Percentiles rank a stretch among this genome's conserved stretches.
These are phyloP conservation scores for Ectropis crepuscularia DNA, from an alignment of 2,888 invertebrate genomes.

Conservation along the genomic window DNA sequence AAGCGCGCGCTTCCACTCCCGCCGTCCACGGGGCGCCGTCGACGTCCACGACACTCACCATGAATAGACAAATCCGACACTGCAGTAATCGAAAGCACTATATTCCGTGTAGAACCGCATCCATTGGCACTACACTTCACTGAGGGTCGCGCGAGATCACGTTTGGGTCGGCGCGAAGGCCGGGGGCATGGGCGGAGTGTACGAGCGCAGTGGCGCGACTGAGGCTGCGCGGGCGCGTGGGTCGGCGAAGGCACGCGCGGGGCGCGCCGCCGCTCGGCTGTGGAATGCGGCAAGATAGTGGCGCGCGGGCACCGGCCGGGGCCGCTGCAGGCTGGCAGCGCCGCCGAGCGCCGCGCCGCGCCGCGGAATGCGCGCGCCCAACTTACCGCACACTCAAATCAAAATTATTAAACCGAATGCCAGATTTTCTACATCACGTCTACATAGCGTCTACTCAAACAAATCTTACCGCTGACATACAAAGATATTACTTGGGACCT, in stretches of 20 bases:
- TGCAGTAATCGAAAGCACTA: constrained; percentile 66
- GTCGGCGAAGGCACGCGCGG: constrained; percentile 87
- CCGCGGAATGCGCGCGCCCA: constrained; percentile 67
- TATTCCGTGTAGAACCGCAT: constrained; percentile 74
- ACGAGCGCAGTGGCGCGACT: constrained; percentile 75
- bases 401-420: constrained; percentile 48
- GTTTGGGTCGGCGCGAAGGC: constrained; percentile 51
- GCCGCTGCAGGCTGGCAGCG: constrained; percentile 60
- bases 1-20: constrained; percentile 80
- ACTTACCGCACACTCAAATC: constrained; percentile 63
- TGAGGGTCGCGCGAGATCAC: constrained; percentile 67
- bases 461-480: too few species aligned
- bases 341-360: constrained; percentile 11
- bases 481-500: too few species aligned
- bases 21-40: constrained; percentile 59
- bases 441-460: neutral
- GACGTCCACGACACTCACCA: constrained; percentile 71
- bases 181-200: constrained; percentile 62
- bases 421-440: neutral
- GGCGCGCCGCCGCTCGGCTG: constrained; percentile 79
- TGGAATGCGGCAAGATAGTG: constrained; percentile 77
- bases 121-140: constrained; percentile 82
- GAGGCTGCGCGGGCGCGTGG: constrained; percentile 87
- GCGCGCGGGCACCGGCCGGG: constrained; percentile 68
- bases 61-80: constrained; percentile 80